Evolutionary conservation across 2,797 vertebrate species (phyloP).

Genomic region (Ara ararauna): DNA sequence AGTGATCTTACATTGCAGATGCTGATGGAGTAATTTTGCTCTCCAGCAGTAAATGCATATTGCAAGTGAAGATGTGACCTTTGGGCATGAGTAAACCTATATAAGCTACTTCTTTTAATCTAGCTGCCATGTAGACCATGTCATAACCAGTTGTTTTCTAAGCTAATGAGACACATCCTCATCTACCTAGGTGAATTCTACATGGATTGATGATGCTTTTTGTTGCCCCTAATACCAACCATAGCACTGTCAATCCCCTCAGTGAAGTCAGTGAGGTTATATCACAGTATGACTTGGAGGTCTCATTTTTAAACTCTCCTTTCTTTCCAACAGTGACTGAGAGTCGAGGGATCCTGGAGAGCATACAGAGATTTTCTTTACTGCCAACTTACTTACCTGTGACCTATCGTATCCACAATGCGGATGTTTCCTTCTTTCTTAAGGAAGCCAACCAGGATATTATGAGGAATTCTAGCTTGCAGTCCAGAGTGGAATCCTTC

Average conservation of each 20-base stretch:
- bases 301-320: conserved; percentile 34
- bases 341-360: conserved; percentile 85
- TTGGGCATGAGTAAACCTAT: neutral
- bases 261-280: neutral
- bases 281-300: neutral
- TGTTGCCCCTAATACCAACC: neutral
- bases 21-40: neutral
- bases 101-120: neutral
- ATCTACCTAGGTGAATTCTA: neutral
- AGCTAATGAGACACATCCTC: neutral
- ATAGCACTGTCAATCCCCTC: neutral
- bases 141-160: neutral
- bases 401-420: conserved; percentile 86
- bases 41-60: neutral
- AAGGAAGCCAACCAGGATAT: conserved; percentile 95
- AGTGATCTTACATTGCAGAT: neutral
- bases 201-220: neutral
- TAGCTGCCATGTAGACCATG: neutral
- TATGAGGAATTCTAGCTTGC: conserved; percentile 94
- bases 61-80: neutral
- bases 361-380: conserved; percentile 82
- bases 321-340: conserved; percentile 83
- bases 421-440: conserved; percentile 87
- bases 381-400: conserved; percentile 90
- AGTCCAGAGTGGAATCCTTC: conserved; percentile 91